Percentiles rank a stretch among this genome's conserved stretches.
Conservation (phyloP, 1,140 invertebrate species). For the Apis mellifera region Amel_HAv3.1 CM009937.2:8556001-8556500, state of each 20-base stretch:
- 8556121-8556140: too few species aligned
- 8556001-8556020: too few species aligned
- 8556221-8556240: not conserved
- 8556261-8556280: constrained; percentile 23
- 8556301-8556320: constrained; percentile 69
- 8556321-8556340: constrained; percentile 77
- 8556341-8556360: constrained; percentile 55
- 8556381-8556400: constrained; percentile 43
- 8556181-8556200: not conserved
- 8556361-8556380: constrained; percentile 50
- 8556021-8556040: too few species aligned
- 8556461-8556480: too few species aligned
- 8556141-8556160: not conserved
- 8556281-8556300: not conserved
- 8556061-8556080: too few species aligned
- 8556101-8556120: too few species aligned
- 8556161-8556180: not conserved
- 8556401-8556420: constrained; percentile 9
- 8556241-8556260: not conserved
- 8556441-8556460: not conserved
- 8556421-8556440: constrained; percentile 25
- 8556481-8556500: too few species aligned
- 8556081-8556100: too few species aligned
- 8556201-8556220: not conserved
- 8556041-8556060: too few species aligned